Conservation (phyloP, 2,113 vertebrate species). For the Melanostigma gelatinosum region DNA sequence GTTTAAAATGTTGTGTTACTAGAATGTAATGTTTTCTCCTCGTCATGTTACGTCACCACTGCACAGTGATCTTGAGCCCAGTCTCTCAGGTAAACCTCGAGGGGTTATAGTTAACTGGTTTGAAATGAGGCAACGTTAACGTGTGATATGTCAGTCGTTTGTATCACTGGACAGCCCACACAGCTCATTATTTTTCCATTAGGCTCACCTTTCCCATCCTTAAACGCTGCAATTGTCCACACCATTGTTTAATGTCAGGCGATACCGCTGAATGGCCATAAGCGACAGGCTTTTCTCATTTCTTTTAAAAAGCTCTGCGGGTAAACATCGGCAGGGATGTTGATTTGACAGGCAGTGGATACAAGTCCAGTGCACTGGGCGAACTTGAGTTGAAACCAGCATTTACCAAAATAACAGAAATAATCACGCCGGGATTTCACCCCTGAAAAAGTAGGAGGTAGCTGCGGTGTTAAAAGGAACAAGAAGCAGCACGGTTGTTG, state of each 20-base stretch:
- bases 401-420: slow-evolving; percentile 55
- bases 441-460: slow-evolving; percentile 21
- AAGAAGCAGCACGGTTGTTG: not conserved
- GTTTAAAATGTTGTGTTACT: not conserved
- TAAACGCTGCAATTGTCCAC: slow-evolving; percentile 1
- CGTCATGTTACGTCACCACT: not conserved
- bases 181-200: slow-evolving; percentile 51
- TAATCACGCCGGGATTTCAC: slow-evolving; percentile 22
- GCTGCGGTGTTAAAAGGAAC: slow-evolving; percentile 20
- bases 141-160: slow-evolving; percentile 7
- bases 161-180: slow-evolving; percentile 1
- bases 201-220: slow-evolving; percentile 44
- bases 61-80: not conserved
- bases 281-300: slow-evolving; percentile 12
- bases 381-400: slow-evolving; percentile 42
- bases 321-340: slow-evolving; percentile 22
- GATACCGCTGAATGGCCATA: not conserved
- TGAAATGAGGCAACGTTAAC: slow-evolving; percentile 6
- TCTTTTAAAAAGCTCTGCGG: not conserved
- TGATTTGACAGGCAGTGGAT: slow-evolving; percentile 21
- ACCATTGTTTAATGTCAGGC: slow-evolving; percentile 28
- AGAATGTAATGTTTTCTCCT: not conserved
- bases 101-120: not conserved
- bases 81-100: not conserved
- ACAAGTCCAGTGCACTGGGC: slow-evolving; percentile 6